Evolutionary conservation across 2,113 vertebrate genomes (phyloP).

Genomic region (Protobothrops flavoviridis): DNA sequence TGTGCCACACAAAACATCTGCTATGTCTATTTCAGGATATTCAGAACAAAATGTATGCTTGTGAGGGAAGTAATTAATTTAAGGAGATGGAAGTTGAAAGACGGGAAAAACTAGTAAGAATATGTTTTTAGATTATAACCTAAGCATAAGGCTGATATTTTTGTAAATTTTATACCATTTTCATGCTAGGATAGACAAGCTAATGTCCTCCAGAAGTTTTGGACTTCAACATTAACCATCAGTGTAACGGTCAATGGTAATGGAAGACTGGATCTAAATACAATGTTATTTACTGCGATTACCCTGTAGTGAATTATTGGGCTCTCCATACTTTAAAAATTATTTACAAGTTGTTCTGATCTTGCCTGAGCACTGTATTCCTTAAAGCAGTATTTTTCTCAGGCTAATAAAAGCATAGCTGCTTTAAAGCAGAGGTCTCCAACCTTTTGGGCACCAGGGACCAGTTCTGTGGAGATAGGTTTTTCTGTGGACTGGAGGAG

Average conservation of each 20-base stretch:
- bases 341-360: background rate
- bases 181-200: background rate
- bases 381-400: background rate
- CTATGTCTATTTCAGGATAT: background rate
- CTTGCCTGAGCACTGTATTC: background rate
- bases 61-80: background rate
- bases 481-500: too few species aligned
- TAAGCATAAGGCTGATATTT: background rate
- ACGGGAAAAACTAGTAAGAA: background rate
- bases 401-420: background rate
- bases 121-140: background rate
- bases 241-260: background rate
- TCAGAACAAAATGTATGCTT: background rate
- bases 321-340: background rate
- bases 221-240: background rate
- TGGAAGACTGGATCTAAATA: background rate
- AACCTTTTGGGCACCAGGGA: too few species aligned
- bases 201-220: background rate
- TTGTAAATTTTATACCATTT: background rate
- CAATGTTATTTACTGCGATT: background rate
- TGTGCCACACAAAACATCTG: background rate
- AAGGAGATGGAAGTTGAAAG: background rate
- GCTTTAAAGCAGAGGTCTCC: background rate
- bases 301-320: background rate
- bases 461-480: too few species aligned